Evolutionary conservation across 2,888 invertebrate species (phyloP), one percentile per base, ranked within the genome.

Genomic region (Archaeoteleia sp.): DNA sequence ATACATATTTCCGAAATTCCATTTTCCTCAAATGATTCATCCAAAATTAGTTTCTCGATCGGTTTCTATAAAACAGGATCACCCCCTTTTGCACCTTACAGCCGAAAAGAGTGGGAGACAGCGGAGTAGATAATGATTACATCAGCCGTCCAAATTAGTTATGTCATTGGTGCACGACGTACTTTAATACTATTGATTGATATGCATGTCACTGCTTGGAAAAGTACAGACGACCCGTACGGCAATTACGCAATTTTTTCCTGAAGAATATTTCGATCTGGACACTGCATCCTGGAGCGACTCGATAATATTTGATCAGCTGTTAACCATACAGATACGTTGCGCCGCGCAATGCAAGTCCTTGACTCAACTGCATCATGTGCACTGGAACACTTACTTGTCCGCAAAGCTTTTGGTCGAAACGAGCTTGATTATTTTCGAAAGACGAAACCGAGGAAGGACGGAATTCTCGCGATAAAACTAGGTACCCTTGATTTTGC

Each of bases 311-410:
- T 39, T 46, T 40, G 55, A 61, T 69, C 57, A 62, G 66, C 62
- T 66, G 66, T 39, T 39, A 45, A 43, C 54, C 48, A 32, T 30
- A 51, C 37, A 32, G 32, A 32, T 35, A 27, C 37, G 34, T 58
- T 62, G 58, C 62, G 53, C 65, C 45, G 60, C 63, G 58, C 58
- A 63, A 29, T 27, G 57, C 10, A 57, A 58, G 58, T 58, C 66
- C 66, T 70, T 70, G 66, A 66, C 53, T 45, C 55, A 17, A 30
- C 61, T 8, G 46, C 57, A 57, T 42, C 55, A 13, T 45, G 53
- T 34, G 40, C 48, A 37, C 48, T 32, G 45, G 17, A 27, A 25
- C 46, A 17, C 15, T 10, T 12, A n/a, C 29, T 7, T 8, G 29
- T 8, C 29, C 7, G 8, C 7, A n/a, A 29, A 20, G 20, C 9